Evolutionary conservation across 2,113 vertebrate species (phyloP), one percentile per base, ranked within the genome.

Genomic region (Cebidichthys violaceus): DNA sequence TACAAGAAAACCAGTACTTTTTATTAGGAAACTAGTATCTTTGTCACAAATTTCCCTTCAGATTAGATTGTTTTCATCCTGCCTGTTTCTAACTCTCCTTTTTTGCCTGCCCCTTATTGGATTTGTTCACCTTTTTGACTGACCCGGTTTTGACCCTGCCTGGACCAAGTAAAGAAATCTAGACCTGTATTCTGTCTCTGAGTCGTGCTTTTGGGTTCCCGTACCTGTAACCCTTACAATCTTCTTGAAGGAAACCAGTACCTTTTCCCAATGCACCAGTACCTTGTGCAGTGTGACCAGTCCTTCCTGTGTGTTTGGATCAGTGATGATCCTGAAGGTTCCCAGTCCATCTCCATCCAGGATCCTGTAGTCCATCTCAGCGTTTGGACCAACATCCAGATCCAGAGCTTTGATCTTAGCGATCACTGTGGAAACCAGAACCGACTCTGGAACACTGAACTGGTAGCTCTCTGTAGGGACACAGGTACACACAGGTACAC

Each of bases 331-430:
- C 90, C 95, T 95, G 90, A 98, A 97, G 70, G 96, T 91, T 22
- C 96, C 96, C 31, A 95, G 59, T 24, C 95, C 96, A 11, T 98
- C 96, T 66, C 96, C 96, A 55, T 97, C 97, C 79, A 97, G 93
- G 77, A 98, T 97, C 79, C 94, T 96, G 89, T 98, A 98, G 55
- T 97, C 97, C 96, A 98, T 96, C 91, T 98, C 97, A 55, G 97
- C 96, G 22, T 98, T 98, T 4, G 88, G 66, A 72, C 97, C 96
- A 24, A 96, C 81, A 68, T 98, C 97, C 29, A 95, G 94, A 89
- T 98, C 97, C 0, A 93, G 92, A 65, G 97, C 97, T 94, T 96
- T 97, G 92, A 98, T 96, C 93, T 93, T 95, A n/a, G 96, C 97
- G 6, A 98, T 96, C 31, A 96, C 95, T 0, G 96, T 95, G 33